Percentiles rank a stretch among this genome's conserved stretches.
Conservation (phyloP, 1,140 invertebrate genomes). For the Elymnias hypermnestra region DNA sequence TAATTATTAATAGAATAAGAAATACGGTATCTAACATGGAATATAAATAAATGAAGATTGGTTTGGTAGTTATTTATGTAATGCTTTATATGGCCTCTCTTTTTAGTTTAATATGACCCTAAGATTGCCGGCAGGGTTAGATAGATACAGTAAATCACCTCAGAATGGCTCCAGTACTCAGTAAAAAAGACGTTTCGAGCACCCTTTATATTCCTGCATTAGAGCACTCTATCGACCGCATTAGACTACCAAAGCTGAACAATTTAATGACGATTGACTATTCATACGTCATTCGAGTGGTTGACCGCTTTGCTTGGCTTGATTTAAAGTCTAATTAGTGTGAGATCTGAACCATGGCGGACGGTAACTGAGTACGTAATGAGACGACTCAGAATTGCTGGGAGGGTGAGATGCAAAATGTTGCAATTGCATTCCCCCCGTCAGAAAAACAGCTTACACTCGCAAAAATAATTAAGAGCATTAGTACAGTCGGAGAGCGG, state of each 20-base stretch:
- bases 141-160: conserved; percentile 30
- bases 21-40: too few species aligned
- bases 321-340: conserved; percentile 73
- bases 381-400: conserved; percentile 37
- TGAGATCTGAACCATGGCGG: conserved; percentile 61
- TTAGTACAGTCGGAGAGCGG: conserved; percentile 60
- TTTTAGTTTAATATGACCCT: conserved; percentile 25
- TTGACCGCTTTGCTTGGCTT: conserved; percentile 67
- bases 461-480: conserved; percentile 75
- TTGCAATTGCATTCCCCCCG: conserved; percentile 66
- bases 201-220: conserved; percentile 29
- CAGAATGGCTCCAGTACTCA: conserved; percentile 24
- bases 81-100: conserved; percentile 1
- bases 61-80: too few species aligned
- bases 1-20: too few species aligned
- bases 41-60: too few species aligned
- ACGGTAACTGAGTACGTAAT: conserved; percentile 58
- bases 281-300: conserved; percentile 69
- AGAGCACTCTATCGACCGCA: conserved; percentile 38
- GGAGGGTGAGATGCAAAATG: conserved; percentile 59
- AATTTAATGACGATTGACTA: conserved; percentile 74
- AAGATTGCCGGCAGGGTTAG: conserved; percentile 21
- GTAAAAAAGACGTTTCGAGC: conserved; percentile 28
- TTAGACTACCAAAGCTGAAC: conserved; percentile 72
- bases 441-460: conserved; percentile 73